These are phyloP conservation scores for Thysanoteuthis rhombus DNA, from an alignment of 2,888 invertebrate species.

Conservation along the genomic window DNA sequence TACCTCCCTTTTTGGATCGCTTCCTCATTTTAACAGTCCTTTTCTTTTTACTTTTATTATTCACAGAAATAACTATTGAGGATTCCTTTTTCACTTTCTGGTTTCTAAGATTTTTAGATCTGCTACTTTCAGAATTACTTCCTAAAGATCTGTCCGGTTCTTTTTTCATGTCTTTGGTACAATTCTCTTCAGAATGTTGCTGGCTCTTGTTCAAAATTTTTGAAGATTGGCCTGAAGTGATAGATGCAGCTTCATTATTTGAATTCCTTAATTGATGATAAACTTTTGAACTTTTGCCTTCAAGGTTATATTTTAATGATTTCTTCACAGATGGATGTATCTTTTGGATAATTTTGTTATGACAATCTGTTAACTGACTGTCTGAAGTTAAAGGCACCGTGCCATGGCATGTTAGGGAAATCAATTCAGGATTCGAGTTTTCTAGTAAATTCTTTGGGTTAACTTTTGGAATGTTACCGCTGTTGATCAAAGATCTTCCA, in stretches of 20 bases:
- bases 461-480: neutral
- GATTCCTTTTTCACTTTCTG: neutral
- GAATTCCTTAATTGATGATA: neutral
- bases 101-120: neutral
- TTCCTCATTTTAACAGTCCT: neutral
- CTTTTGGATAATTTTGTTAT: neutral
- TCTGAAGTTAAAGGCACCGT: neutral
- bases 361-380: neutral
- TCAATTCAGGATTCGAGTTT: neutral
- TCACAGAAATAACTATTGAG: neutral
- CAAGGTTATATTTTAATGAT: neutral
- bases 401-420: neutral
- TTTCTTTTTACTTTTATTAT: neutral
- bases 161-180: neutral
- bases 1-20: neutral
- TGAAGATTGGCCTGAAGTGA: neutral
- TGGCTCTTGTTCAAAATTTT: neutral
- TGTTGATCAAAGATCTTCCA: neutral
- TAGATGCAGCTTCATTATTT: neutral
- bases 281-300: neutral
- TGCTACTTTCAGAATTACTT: neutral
- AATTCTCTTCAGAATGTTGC: neutral
- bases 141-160: neutral
- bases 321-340: neutral
- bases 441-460: neutral